Evolutionary conservation across 2,888 invertebrate species (phyloP).

Genomic region (Agrotis exclamationis): DNA sequence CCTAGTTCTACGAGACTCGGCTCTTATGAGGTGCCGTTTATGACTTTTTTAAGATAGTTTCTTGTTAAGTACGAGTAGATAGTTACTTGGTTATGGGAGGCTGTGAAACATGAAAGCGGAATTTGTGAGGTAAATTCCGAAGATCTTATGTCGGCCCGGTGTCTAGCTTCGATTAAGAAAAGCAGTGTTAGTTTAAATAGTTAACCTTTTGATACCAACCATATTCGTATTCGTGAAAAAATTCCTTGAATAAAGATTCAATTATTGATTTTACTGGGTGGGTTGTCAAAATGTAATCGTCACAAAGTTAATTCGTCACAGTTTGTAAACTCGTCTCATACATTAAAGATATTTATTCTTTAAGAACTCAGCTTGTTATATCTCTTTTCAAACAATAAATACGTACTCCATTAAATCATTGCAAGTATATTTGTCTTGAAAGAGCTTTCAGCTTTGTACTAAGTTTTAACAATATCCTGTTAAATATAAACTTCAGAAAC

Average conservation of each 20-base stretch:
- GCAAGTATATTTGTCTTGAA: background rate
- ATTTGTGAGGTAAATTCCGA: background rate
- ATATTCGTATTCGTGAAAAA: too few species aligned
- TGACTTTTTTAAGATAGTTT: background rate
- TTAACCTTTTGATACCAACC: too few species aligned
- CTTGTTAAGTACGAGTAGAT: background rate
- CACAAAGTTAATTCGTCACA: too few species aligned
- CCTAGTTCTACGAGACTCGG: constrained; percentile 18
- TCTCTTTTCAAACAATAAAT: background rate
- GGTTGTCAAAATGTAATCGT: too few species aligned
- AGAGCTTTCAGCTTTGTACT: background rate
- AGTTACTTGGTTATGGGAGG: background rate
- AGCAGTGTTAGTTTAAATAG: too few species aligned
- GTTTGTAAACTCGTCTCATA: too few species aligned
- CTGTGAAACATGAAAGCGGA: background rate
- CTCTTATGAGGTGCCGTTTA: constrained; percentile 17
- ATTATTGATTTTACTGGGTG: background rate
- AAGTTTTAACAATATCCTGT: constrained; percentile 21
- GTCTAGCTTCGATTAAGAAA: too few species aligned
- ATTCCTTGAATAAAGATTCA: too few species aligned
- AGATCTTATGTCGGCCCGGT: background rate
- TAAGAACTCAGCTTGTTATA: background rate
- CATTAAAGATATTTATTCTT: too few species aligned
- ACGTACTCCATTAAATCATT: background rate
- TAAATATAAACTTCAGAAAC: constrained; percentile 6